Conservation (phyloP, 1,140 invertebrate genomes). For the Protaetia brevitarsis region DNA sequence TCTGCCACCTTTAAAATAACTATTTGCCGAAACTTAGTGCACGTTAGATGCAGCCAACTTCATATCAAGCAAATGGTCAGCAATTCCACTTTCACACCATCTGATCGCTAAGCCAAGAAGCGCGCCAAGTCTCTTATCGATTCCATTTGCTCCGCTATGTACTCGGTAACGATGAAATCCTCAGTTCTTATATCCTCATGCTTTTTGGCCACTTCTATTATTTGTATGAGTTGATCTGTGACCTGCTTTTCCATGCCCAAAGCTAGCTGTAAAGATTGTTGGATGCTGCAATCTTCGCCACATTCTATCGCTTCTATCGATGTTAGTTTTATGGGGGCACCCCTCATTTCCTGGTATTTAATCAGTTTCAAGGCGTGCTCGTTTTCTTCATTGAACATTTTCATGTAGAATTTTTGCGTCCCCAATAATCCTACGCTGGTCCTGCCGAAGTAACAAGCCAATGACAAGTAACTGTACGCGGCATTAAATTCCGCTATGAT, state of each 20-base stretch:
- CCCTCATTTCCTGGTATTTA: conserved; percentile 76
- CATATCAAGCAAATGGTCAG: conserved; percentile 41
- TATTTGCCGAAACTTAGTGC: too few relatives aligned
- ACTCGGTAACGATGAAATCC: conserved; percentile 69
- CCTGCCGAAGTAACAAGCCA: conserved; percentile 77
- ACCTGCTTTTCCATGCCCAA: conserved; percentile 73
- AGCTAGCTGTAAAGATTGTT: conserved; percentile 66
- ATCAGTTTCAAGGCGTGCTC: conserved; percentile 73
- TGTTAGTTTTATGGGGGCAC: conserved; percentile 61
- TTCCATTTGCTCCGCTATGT: conserved; percentile 67
- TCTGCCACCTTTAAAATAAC: too few relatives aligned
- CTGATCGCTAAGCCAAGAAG: conserved; percentile 33
- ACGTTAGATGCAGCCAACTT: not conserved
- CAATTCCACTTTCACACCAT: conserved; percentile 27
- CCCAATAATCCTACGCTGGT: conserved; percentile 75
- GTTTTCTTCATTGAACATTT: conserved; percentile 71
- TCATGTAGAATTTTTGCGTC: conserved; percentile 67
- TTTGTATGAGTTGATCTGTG: not conserved
- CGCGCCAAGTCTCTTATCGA: conserved; percentile 37
- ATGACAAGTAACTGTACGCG: conserved; percentile 77
- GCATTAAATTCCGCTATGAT: conserved; percentile 86
- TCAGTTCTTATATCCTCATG: conserved; percentile 66
- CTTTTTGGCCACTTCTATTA: conserved; percentile 52
- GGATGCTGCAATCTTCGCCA: conserved; percentile 61
- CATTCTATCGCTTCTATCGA: conserved; percentile 57